These are phyloP conservation scores for Axinella damicornis DNA, from an alignment of 37 sponge, comb jelly and placozoan species.

Conservation along the genomic window DNA sequence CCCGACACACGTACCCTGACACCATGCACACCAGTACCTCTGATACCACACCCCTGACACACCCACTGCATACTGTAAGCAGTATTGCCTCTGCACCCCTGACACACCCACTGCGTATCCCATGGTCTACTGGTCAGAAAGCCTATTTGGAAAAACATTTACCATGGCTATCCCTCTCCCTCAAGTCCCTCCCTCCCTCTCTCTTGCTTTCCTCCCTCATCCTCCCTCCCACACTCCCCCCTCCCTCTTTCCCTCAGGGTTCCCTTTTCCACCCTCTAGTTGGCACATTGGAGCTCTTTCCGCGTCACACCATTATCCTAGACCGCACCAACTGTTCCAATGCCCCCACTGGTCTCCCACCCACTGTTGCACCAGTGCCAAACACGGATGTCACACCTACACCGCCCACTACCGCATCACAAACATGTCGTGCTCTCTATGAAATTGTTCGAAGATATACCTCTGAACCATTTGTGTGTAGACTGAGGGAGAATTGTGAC, in stretches of 20 bases:
- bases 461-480: neutral
- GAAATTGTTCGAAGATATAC: neutral
- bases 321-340: slow-evolving; percentile 31
- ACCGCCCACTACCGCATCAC: neutral
- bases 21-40: too few species aligned
- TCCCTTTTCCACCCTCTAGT: neutral
- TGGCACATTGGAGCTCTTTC: slow-evolving; percentile 12
- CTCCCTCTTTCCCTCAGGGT: slow-evolving; percentile 13
- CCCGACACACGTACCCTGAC: too few species aligned
- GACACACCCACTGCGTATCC: neutral
- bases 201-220: neutral
- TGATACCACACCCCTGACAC: too few species aligned
- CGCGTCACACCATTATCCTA: slow-evolving; percentile 37
- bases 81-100: neutral
- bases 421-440: neutral
- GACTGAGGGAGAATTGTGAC: neutral
- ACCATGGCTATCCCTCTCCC: too few species aligned
- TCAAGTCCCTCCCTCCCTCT: neutral
- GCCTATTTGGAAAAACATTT: too few species aligned
- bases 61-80: too few species aligned
- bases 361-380: too few species aligned
- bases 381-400: too few species aligned
- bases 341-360: too few species aligned
- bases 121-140: neutral
- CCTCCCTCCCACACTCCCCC: neutral